phyloP scores from a whole-genome alignment of 2,797 vertebrate genomes.

The Bovichtus variegatus region DNA sequence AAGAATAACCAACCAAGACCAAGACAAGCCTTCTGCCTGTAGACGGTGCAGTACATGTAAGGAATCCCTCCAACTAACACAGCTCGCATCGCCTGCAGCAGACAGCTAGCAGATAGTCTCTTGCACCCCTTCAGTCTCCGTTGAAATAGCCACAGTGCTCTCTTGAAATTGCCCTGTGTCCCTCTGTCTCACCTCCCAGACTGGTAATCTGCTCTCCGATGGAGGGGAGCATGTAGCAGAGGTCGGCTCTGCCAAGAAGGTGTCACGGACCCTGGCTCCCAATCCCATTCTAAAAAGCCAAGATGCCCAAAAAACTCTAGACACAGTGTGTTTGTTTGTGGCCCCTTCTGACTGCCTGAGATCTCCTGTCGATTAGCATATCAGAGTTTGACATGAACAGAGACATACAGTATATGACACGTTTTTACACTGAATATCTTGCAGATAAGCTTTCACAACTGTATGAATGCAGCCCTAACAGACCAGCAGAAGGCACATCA shows the following conservation, averaged over 20 bases:
- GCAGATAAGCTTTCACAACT: conserved; percentile 40
- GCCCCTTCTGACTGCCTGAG: conserved; percentile 29
- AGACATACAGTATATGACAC: conserved; percentile 22
- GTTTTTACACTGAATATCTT: conserved; percentile 5
- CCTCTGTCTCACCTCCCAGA: conserved; percentile 62
- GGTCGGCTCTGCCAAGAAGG: conserved; percentile 71
- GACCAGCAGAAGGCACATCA: conserved; percentile 10
- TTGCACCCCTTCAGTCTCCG: conserved; percentile 44
- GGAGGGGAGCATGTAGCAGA: conserved; percentile 60
- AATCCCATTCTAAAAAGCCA: conserved; percentile 62
- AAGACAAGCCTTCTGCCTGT: conserved; percentile 42
- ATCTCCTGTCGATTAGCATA: conserved; percentile 60
- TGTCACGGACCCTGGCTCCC: conserved; percentile 58
- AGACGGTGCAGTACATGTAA: conserved; percentile 45
- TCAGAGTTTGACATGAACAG: conserved; percentile 47
- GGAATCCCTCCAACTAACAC: conserved; percentile 56
- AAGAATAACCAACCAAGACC: conserved; percentile 31
- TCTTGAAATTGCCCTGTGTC: conserved; percentile 57
- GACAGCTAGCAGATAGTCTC: conserved; percentile 66
- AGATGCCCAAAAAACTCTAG: conserved; percentile 39
- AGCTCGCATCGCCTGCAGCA: conserved; percentile 47
- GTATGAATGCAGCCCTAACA: conserved; percentile 2
- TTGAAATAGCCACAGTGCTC: conserved; percentile 56
- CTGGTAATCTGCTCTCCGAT: conserved; percentile 73
- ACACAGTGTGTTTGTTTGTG: conserved; percentile 52